Evolutionary conservation across 2,797 vertebrate genomes (phyloP).

Genomic region (Pantherophis vulpinus): DNA sequence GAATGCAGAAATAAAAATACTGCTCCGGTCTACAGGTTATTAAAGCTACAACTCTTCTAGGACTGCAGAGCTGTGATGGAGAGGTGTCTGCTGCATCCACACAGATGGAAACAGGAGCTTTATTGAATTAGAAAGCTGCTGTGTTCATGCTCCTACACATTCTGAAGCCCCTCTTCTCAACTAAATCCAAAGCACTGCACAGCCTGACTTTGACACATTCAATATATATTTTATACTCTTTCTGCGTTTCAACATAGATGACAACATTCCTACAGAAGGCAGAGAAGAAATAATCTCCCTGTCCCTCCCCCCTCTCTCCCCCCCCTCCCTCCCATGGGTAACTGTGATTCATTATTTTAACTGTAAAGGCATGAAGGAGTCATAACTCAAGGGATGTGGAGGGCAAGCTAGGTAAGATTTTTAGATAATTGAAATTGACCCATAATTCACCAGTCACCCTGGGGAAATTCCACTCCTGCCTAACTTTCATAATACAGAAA

Average conservation of each 20-base stretch:
- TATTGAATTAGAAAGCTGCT: not conserved
- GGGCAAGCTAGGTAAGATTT: conserved; percentile 33
- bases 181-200: not conserved
- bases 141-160: not conserved
- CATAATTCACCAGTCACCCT: conserved; percentile 50
- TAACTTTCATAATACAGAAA: conserved; percentile 32
- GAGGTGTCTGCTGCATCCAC: not conserved
- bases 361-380: conserved; percentile 32
- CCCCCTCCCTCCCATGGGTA: conserved; percentile 9
- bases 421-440: conserved; percentile 53
- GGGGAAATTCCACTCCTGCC: conserved; percentile 47
- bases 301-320: not conserved
- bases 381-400: conserved; percentile 49
- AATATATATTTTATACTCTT: conserved; percentile 9
- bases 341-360: conserved; percentile 44
- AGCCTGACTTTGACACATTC: not conserved
- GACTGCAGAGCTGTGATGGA: not conserved
- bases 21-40: not conserved
- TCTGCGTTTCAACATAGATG: not conserved
- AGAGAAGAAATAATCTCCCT: conserved; percentile 8
- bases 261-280: not conserved
- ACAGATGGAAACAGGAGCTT: not conserved
- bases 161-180: not conserved
- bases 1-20: not conserved
- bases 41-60: not conserved